phyloP scores from a whole-genome alignment of 23 tunicate species.

The Halocynthia roretzi region DNA sequence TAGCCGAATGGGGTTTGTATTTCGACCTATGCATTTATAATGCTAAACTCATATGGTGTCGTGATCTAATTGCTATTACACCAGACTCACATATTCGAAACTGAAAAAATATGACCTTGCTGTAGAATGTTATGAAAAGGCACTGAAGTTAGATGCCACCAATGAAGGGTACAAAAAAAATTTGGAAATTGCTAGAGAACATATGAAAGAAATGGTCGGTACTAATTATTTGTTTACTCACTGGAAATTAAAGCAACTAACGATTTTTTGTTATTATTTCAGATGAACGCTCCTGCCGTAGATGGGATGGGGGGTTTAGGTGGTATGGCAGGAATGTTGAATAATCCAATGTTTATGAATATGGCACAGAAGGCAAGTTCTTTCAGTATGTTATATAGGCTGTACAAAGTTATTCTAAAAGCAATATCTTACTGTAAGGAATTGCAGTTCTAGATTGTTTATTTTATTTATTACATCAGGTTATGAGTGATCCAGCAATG shows the following conservation, averaged over 20 bases:
- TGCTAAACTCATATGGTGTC: too few species aligned
- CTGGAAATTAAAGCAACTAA: too few species aligned
- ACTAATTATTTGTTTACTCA: neutral
- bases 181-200: conserved; percentile 73
- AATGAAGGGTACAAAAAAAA: conserved; percentile 92
- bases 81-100: conserved; percentile 79
- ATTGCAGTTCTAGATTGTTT: too few species aligned
- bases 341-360: conserved; percentile 82
- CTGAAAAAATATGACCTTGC: conserved; percentile 81
- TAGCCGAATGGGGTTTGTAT: conserved; percentile 90
- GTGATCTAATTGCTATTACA: neutral
- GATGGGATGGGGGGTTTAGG: conserved; percentile 41
- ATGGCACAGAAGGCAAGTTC: conserved; percentile 75
- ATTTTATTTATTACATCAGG: conserved; percentile 11
- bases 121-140: conserved; percentile 77
- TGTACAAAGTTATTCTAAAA: too few species aligned
- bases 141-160: conserved; percentile 71
- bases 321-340: conserved; percentile 47
- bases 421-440: too few species aligned
- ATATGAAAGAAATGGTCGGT: conserved; percentile 10
- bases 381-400: neutral
- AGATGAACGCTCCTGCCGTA: too few species aligned
- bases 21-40: neutral
- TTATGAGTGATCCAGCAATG: conserved; percentile 82
- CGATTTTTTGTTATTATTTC: too few species aligned